Percentiles rank a stretch among this genome's conserved stretches.
phyloP scores from a whole-genome alignment of 64 coral and sea anemone genomes.

The Stichodactyla mertensii region DNA sequence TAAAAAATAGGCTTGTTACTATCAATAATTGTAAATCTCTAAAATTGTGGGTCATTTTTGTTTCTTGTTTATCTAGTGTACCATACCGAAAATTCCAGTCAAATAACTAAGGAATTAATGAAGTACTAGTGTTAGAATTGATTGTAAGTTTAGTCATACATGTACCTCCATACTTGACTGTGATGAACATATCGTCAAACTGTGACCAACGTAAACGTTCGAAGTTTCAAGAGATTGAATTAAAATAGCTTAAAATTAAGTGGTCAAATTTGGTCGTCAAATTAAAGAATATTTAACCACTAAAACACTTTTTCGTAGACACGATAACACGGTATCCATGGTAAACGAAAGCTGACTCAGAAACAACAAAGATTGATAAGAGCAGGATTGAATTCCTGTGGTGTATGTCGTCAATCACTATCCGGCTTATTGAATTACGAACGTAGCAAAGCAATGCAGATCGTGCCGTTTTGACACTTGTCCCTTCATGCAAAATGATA shows the following conservation, averaged over 20 bases:
- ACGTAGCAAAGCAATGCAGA: not conserved
- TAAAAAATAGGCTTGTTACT: not conserved
- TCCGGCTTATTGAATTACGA: not conserved
- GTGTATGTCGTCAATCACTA: not conserved
- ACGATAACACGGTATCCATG: not conserved
- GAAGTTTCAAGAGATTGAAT: not conserved
- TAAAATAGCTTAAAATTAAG: not conserved
- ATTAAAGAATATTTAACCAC: not conserved
- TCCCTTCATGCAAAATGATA: too few species aligned
- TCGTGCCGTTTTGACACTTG: not conserved
- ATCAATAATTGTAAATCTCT: not conserved
- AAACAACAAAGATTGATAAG: not conserved
- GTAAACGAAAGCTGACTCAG: not conserved
- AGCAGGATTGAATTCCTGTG: slow-evolving; percentile 2
- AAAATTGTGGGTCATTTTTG: not conserved
- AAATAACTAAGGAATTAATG: not conserved
- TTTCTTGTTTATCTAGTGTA: not conserved
- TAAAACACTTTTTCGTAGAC: not conserved
- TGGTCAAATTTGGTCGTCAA: not conserved
- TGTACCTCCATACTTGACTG: slow-evolving; percentile 59
- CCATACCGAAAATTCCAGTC: not conserved
- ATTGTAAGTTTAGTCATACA: not conserved
- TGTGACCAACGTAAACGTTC: not conserved
- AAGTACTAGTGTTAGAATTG: not conserved
- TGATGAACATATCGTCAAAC: slow-evolving; percentile 46